These are phyloP conservation scores for Cossypha heuglini DNA, from an alignment of 2,797 vertebrate genomes.

Conservation along the genomic window DNA sequence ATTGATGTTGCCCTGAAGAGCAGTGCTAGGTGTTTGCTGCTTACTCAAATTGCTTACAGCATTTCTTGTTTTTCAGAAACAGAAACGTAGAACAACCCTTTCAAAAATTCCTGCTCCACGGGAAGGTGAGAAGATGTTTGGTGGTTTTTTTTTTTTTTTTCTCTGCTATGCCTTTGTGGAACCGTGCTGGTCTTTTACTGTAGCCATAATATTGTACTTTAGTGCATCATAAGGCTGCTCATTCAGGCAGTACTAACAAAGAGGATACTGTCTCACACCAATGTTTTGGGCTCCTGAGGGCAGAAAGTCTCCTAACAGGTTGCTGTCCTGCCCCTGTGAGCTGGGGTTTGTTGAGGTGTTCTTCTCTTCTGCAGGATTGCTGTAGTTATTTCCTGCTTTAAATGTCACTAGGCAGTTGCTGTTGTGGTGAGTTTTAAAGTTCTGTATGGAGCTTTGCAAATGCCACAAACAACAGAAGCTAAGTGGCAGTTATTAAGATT, in stretches of 20 bases:
- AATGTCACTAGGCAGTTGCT: background rate
- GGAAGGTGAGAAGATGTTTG: conserved; percentile 77
- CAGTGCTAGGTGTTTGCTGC: background rate
- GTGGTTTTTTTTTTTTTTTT: background rate
- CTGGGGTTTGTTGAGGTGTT: background rate
- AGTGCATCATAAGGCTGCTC: background rate
- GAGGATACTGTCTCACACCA: background rate
- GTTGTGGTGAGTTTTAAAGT: background rate
- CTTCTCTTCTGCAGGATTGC: background rate
- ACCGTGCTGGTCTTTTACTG: background rate
- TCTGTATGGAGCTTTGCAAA: background rate
- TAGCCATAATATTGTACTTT: background rate
- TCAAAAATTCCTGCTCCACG: conserved; percentile 87
- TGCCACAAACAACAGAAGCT: background rate
- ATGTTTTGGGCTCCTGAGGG: background rate
- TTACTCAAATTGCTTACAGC: background rate
- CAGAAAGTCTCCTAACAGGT: background rate
- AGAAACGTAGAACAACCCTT: conserved; percentile 78
- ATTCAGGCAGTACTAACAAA: background rate
- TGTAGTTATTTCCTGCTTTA: background rate
- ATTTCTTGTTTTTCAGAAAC: conserved; percentile 75
- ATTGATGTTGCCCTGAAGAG: background rate
- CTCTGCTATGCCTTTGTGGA: background rate
- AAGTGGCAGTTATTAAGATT: background rate
- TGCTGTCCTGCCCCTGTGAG: background rate